phyloP scores from a whole-genome alignment of 2,888 invertebrate species.

The Mythimna albipuncta region DNA sequence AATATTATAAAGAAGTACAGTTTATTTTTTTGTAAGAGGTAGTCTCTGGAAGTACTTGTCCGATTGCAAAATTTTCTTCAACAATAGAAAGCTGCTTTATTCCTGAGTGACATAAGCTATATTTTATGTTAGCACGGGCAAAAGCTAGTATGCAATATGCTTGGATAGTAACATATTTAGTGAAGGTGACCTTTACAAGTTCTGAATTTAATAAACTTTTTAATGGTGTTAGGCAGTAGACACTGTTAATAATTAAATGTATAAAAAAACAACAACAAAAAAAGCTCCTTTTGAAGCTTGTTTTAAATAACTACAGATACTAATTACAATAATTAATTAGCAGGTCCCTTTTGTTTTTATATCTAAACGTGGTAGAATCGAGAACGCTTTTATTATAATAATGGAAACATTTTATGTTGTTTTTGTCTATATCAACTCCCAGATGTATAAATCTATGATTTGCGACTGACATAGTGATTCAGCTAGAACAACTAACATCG shows the following conservation, averaged over 20 bases:
- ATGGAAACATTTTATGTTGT: neutral
- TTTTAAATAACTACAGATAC: constrained; percentile 4
- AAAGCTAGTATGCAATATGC: too few species aligned
- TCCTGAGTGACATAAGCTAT: too few species aligned
- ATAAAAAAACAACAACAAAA: too few species aligned
- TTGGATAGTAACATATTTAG: neutral
- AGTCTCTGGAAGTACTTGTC: too few species aligned
- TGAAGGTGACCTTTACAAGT: neutral
- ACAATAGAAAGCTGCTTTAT: too few species aligned
- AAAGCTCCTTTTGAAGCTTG: neutral
- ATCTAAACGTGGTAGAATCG: neutral
- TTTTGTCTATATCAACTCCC: neutral
- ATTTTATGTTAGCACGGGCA: too few species aligned
- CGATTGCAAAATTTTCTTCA: too few species aligned
- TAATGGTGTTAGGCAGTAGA: neutral
- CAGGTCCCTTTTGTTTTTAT: neutral
- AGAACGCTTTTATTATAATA: neutral
- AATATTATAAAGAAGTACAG: too few species aligned
- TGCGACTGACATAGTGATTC: constrained; percentile 28
- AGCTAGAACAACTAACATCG: constrained; percentile 26
- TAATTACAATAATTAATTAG: constrained; percentile 6
- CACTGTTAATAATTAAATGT: too few species aligned
- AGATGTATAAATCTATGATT: neutral
- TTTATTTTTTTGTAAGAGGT: too few species aligned
- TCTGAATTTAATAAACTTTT: neutral